Evolutionary conservation across 2,113 vertebrate species (phyloP), one percentile per base, ranked within the genome.

Genomic region (Oncorhynchus nerka): DNA sequence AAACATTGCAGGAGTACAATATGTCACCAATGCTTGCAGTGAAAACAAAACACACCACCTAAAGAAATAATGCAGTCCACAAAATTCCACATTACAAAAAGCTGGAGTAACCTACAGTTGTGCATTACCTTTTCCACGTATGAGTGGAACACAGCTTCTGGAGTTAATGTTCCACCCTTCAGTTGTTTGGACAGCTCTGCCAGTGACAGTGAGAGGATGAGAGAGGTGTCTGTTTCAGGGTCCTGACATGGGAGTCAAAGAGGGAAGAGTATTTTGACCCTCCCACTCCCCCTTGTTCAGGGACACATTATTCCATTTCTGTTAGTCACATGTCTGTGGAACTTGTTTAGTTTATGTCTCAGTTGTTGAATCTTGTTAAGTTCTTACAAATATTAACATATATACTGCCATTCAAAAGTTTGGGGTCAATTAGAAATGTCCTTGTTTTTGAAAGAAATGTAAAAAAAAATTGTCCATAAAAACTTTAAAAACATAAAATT

Each of bases 91-190:
- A 62, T 24, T 62, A 16, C 7, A 8, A 62, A 62, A 9, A 62
- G 19, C n/a, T 62, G 59, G 59, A 3, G 7, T 62, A 3, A 62
- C 12, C 59, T n/a, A 16, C 5, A 62, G 12, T 15, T 15, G 16
- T 55, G 16, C 15, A 15, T 48, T 48, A 95, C 94, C 92, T 96
- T 95, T 80, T 94, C 93, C 87, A 97, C 64, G 75, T 95, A 97
- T 59, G 92, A 80, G 68, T 95, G 92, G 55, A 97, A 91, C 66
- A 95, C 91, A 0, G 89, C 90, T n/a, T 84, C 92, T 0, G 95
- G 93, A 65, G 73, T 93, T 79, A 96, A 82, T 2, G 83, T 89
- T 1, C 89, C 94, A 1, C 93, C 81, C 76, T 0, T 80, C 49
- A 96, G 88, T 22, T 81, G 84, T 62, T 77, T 70, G 51, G 75